Evolutionary conservation across 2,888 invertebrate genomes (phyloP), one percentile per base, ranked within the genome.

Genomic region (Drosophila lutescens): DNA sequence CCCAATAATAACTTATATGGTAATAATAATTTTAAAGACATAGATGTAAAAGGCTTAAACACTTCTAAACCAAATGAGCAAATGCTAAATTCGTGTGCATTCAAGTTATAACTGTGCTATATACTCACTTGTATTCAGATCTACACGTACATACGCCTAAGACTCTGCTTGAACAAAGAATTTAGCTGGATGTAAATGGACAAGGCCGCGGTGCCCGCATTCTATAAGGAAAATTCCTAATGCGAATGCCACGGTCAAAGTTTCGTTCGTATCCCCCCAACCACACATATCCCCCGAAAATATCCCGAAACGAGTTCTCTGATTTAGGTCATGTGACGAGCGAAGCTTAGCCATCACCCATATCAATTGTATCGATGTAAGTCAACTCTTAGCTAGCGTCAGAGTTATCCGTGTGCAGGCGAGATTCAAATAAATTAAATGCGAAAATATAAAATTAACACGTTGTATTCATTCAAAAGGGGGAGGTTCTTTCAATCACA

Each of bases 101-200:
- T 73, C 59, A 73, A 74, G 60, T 68, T 74, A 61, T 68, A 74
- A 62, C 60, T 68, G 68, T 74, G 74, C 74, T 68, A 69, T 69
- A 54, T 74, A 73, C 73, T 72, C 70, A 70, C 61, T 51, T 69
- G 60, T 69, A 70, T 70, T 54, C 56, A 54, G 53, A 70, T 56
- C 58, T 56, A 56, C 60, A 56, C 50, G 57, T 49, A 63, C 50
- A 54, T 49, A 59, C 13, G 49, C 49, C 55, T 58, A 65, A 69
- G 77, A 74, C 72, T 78, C 80, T 61, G 79, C 81, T 82, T 74
- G 56, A 49, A 47, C 44, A 58, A 58, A n/a, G 66, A 69, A 59
- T 46, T 53, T 58, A 71, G 49, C 47, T 62, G 38, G n/a, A 41
- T 26, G 34, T 44, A 58, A 30, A 67, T 38, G 54, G 38, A 61